phyloP scores from a whole-genome alignment of 2,888 invertebrate species.

The Dioctria linearis region DNA sequence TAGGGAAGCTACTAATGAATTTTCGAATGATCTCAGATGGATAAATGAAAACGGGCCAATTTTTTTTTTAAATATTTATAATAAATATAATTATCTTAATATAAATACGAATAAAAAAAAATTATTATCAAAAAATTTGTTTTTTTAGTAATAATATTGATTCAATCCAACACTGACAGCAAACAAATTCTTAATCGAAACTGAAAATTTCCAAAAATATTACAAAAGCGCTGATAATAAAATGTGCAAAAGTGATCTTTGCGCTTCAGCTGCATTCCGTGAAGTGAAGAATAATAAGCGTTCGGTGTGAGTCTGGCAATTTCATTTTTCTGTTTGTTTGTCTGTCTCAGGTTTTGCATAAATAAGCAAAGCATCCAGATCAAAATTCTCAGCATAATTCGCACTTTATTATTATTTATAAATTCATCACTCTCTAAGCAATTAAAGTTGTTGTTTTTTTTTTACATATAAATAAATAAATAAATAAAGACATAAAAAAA shows the following conservation, averaged over 20 bases:
- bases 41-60: conserved; percentile 60
- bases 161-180: conserved; percentile 43
- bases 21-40: conserved; percentile 57
- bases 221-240: conserved; percentile 32
- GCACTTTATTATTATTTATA: neutral
- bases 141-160: conserved; percentile 1
- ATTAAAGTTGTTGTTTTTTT: neutral
- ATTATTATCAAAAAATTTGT: neutral
- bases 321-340: too few species aligned
- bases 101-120: conserved; percentile 32
- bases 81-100: conserved; percentile 48
- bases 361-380: neutral
- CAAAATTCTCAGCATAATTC: neutral
- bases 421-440: conserved; percentile 8
- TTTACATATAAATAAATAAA: neutral
- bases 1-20: conserved; percentile 38
- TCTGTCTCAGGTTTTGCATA: too few species aligned
- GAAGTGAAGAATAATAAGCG: conserved; percentile 33
- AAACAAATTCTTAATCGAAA: conserved; percentile 23
- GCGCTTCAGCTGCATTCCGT: conserved; percentile 47
- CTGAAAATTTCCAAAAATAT: conserved; percentile 30
- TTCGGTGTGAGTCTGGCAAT: neutral
- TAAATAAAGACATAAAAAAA: too few species aligned
- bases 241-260: conserved; percentile 21
- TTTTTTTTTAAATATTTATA: conserved; percentile 54